These are phyloP conservation scores for Ectemnius lituratus DNA, from an alignment of 2,888 invertebrate species.

Conservation along the genomic window DNA sequence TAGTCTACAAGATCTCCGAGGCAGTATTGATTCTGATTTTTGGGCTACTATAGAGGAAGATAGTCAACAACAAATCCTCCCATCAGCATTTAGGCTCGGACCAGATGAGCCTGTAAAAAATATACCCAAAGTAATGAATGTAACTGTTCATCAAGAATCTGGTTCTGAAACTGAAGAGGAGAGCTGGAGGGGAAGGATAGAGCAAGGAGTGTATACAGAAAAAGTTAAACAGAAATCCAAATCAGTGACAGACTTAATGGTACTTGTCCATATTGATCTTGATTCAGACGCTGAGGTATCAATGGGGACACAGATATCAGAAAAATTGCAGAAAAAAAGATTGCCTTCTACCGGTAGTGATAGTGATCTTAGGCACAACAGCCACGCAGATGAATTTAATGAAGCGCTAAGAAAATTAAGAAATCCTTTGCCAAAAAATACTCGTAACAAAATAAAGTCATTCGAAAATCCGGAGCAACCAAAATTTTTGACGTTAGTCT, in stretches of 20 bases:
- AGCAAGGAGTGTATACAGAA: conserved; percentile 81
- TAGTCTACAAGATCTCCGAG: conserved; percentile 83
- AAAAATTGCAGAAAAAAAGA: conserved; percentile 67
- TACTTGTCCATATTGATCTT: conserved; percentile 84
- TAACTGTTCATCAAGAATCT: conserved; percentile 73
- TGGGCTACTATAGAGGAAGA: conserved; percentile 70
- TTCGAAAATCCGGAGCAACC: conserved; percentile 60
- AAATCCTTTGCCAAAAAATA: conserved; percentile 46
- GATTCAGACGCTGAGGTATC: conserved; percentile 81
- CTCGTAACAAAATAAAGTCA: conserved; percentile 55
- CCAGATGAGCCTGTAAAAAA: conserved; percentile 72
- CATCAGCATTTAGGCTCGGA: conserved; percentile 71
- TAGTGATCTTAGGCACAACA: conserved; percentile 79
- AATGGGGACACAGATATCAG: conserved; percentile 73
- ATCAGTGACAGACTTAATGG: conserved; percentile 84
- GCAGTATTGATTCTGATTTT: conserved; percentile 80
- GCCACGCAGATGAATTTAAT: conserved; percentile 80
- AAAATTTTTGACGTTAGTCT: conserved; percentile 66
- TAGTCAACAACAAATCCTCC: conserved; percentile 48
- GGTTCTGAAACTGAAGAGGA: conserved; percentile 84
- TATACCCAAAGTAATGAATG: conserved; percentile 52
- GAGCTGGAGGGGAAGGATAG: conserved; percentile 81
- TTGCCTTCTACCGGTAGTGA: conserved; percentile 79
- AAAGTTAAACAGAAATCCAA: conserved; percentile 84
- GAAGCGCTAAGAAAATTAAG: conserved; percentile 78